Base-by-base conservation (phyloP, 2,888 invertebrate species). In the Noctua pronuba region DNA sequence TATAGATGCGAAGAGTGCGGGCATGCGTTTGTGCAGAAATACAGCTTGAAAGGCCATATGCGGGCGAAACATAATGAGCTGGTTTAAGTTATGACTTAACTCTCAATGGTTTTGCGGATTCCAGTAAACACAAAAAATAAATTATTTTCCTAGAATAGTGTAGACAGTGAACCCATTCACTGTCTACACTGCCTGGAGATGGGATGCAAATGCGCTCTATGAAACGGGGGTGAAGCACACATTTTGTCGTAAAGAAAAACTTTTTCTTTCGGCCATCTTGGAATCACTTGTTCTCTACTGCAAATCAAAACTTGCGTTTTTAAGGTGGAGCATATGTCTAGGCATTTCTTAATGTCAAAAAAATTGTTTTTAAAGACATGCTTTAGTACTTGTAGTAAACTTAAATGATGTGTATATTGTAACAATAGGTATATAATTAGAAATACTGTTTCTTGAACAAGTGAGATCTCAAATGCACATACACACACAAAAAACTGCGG, bases 1-100 rank as follows among this genome's bases (percentile, higher is more conserved):
- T 81, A 71, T 44, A 86, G 82, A 41, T 88, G 88, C n/a, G 77
- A 78, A 18, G 41, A 73, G n/a, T 88, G 88, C 66, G 88, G 80
- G 0, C 77, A 72, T 16, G 60, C 75, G 1, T 88, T 87, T 55
- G 81, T 88, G 7, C 89, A 86, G 38, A 87, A 88, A 35, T 49
- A 69, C 18, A 86, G 76, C 11, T 87, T 77, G 86, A 86, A 60
- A 35, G 68, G 49, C n/a, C 87, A 87, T 67, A 82, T 84, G 84
- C 38, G 67, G 28, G 66, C 79, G 5, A 81, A 60, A 60, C 31
- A 60, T 18, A 60, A 60, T 1, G 18, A 18, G 28, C 38, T 6
- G 38, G 52, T 75, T 38, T 64, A 44, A 41, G 16, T 52, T 16
- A 58, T 46, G 13, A 10, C 31, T 11, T 21, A 58, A 31, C 13